Base-by-base conservation (phyloP, 1,140 invertebrate genomes). In the Pentalonia nigronervosa region DNA sequence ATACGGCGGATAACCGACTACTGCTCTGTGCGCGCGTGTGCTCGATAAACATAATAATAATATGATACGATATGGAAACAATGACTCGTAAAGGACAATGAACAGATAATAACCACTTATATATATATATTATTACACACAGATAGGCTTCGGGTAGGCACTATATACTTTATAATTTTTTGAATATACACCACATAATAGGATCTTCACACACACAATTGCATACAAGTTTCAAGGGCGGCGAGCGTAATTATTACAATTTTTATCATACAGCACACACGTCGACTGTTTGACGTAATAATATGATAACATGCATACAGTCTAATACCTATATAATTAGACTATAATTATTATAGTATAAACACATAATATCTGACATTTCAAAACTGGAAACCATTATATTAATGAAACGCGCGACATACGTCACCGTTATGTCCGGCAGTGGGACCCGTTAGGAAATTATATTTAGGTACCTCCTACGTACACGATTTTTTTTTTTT, bases 21-120 rank as follows among this genome's bases (percentile, higher is more conserved):
- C 86, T 17, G 20, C 36, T 34, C 48, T 21, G 30, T 84, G 25
- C 6, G 41, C 25, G 45, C 86, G 86, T 34, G 86, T 45, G 41
- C 25, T 41, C 41, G 83, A 86, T 86, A 86, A 86, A 87, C 34
- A 83, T 23, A 83, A 34, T 53, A 7, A n/a, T 88, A 88, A 47
- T 89, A 53, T 41, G 41, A 25, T 53, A 53, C 30, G 48, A 30
- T 60, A 67, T 67, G 89, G 36, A 90, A 90, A 90, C 89, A 67
- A 90, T 67, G 53, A 60, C 53, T 25, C n/a, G 47, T 41, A 90
- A 56, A 60, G 53, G 53, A 90, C 87, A 67, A 67, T 60, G 56
- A 67, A 67, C 56, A 67, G 53, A 90, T 90, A 45, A 67, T 45
- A 60, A 23, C 34, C 50, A 45, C 88, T 60, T 60, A 41, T 60